Conservation (phyloP, 2,113 vertebrate species). For the Gnathonemus longibarbis region DNA sequence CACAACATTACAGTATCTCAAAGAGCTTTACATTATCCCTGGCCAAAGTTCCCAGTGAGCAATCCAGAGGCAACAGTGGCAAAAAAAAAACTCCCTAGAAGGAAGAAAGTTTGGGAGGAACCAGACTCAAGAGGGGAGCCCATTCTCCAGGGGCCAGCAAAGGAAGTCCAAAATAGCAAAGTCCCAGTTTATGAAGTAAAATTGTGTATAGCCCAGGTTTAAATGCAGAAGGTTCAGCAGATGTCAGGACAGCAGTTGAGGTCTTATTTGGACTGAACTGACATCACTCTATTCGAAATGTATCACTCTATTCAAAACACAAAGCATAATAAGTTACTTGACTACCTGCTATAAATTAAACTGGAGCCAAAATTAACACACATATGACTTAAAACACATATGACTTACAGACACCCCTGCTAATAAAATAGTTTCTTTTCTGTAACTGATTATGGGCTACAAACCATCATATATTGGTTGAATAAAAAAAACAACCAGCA, state of each 20-base stretch:
- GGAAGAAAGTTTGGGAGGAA: neutral
- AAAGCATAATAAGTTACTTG: neutral
- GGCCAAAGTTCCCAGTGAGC: neutral
- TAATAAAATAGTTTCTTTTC: neutral
- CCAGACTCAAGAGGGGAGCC: neutral
- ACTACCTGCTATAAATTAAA: neutral
- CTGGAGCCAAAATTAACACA: neutral
- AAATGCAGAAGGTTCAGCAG: neutral
- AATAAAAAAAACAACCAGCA: neutral
- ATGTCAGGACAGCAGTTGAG: neutral
- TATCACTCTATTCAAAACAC: neutral
- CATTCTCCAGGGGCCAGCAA: neutral
- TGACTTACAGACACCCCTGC: neutral
- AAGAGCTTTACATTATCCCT: neutral
- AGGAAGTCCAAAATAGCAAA: neutral
- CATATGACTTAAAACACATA: neutral
- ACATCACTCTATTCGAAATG: neutral
- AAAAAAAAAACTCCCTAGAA: neutral
- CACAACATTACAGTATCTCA: neutral
- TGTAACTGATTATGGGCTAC: neutral
- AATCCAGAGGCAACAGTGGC: neutral
- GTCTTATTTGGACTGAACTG: neutral
- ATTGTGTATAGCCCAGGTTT: neutral
- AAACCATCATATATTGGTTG: neutral
- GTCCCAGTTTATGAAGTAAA: neutral